Percentiles rank a stretch among this genome's conserved stretches.
Conservation (phyloP, 2,888 invertebrate species). For the Drosophila histrio region DNA sequence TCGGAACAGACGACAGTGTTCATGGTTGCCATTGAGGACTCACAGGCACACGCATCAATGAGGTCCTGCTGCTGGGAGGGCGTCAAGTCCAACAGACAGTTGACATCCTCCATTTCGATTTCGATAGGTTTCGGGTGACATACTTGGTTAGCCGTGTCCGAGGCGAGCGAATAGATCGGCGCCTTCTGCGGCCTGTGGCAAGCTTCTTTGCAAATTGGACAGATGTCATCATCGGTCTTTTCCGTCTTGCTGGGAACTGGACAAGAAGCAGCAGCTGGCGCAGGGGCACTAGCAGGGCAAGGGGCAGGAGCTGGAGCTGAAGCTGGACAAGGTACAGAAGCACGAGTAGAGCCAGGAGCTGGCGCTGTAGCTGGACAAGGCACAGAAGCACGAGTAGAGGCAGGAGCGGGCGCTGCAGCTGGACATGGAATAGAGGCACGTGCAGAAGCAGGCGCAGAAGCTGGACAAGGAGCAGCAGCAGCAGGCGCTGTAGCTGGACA, state of each 20-base stretch:
- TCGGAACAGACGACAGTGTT: neutral
- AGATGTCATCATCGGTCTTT: neutral
- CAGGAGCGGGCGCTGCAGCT: neutral
- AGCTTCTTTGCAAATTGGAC: conserved; percentile 2
- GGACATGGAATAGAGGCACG: neutral
- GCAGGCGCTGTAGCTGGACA: neutral
- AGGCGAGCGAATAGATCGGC: neutral
- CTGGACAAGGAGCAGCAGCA: neutral
- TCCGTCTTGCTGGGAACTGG: neutral
- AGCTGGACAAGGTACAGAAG: neutral
- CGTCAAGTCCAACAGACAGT: neutral
- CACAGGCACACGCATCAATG: neutral
- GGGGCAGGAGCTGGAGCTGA: neutral
- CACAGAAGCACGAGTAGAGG: neutral
- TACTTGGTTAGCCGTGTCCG: neutral
- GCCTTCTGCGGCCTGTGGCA: neutral
- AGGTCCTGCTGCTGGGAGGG: neutral
- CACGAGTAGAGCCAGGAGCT: neutral
- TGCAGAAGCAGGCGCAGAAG: neutral
- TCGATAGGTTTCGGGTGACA: conserved; percentile 7
- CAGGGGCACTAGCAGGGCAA: neutral
- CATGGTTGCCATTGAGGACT: neutral
- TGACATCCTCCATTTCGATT: conserved; percentile 3
- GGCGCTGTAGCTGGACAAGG: neutral
- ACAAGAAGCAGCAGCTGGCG: neutral